Evolutionary conservation across 2,888 invertebrate genomes (phyloP), one percentile per base, ranked within the genome.

Genomic region (Tenthredo distinguenda): DNA sequence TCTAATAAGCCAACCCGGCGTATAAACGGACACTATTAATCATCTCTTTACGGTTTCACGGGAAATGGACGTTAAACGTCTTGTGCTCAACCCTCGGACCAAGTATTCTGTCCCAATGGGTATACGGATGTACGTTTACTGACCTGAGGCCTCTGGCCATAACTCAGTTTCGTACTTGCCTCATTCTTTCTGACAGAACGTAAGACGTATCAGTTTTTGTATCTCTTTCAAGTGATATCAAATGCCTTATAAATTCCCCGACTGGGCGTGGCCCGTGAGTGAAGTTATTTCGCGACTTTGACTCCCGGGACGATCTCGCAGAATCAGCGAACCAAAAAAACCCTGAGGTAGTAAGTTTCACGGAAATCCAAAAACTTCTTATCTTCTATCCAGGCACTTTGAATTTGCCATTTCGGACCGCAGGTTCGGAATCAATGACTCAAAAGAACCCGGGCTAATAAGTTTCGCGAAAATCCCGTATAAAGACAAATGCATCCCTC

Each of bases 21-120:
- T 18, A 26, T 74, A 74, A 74, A 43, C 40, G 43, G 43, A 43
- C 74, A 21, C 21, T 26, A 74, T 74, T 74, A 74, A 43, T 74
- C 74, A 43, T 43, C 43, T 40, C 40, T 43, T 74, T 74, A 43
- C 43, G 40, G 43, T 43, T 74, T 43, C 71, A 71, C 71, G 18
- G 71, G 71, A 40, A 71, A 71, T 37, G 40, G 37, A 71, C 37
- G 71, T 12, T 71, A 12, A 37, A 71, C 31, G 71, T 71, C 37
- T 68, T 68, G 18, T 68, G 68, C 31, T 68, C 31, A 34, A 68
- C 68, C 68, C 68, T 55, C 7, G n/a, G 55, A 55, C n/a, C 55
- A n/a, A 55, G 7, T 55, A n/a, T 55, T 55, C 55, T 55, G n/a
- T 55, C 18, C 55, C 55, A 7, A 55, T 55, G 50, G 26, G n/a